Base-by-base conservation (phyloP, 2,797 vertebrate genomes). In the Thalassophryne amazonica region DNA sequence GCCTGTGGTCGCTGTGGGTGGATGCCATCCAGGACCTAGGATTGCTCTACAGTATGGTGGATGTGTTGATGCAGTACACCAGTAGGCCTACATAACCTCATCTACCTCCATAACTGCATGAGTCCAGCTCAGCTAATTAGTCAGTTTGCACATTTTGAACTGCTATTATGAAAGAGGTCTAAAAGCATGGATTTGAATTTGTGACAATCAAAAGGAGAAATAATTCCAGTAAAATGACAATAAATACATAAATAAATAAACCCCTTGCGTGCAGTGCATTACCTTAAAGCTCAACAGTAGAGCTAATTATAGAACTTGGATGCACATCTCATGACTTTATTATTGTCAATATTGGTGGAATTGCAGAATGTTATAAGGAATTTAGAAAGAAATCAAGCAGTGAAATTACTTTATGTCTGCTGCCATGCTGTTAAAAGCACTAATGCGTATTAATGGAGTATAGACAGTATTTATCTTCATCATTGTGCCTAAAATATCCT, bases 261-360 rank as follows among this genome's bases (percentile, higher is more conserved):
- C 59, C 49, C 61, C 21, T 34, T 36, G 68, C 55, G 59, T 51
- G 40, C 53, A 57, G 62, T 36, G 42, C 53, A 54, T 78, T 78
- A 78, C 63, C 68, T 59, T 63, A 70, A 66, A 68, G 68, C 60
- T 47, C 35, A 60, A 60, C 42, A 35, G 69, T 55, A 64, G 31
- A 59, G 63, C 59, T 70, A 77, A 73, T 73, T 73, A 83, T 69
- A 78, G 25, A 52, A 81, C 78, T 60, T 62, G 14, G 45, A 60
- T 46, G 61, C 61, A 45, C 52, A 60, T 71, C 46, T 57, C 69
- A 75, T 65, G 62, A 55, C 45, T 60, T 67, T 64, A 56, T 67
- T 76, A 83, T 81, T 73, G 61, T 59, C 62, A 62, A 65, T 76
- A 78, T 70, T 51, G 73, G 77, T 69, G 48, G 53, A 21, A n/a